Percentiles rank a stretch among this genome's conserved stretches.
These are phyloP conservation scores for Puntigrus tetrazona DNA, from an alignment of 2,113 vertebrate species.

Conservation along the genomic window DNA sequence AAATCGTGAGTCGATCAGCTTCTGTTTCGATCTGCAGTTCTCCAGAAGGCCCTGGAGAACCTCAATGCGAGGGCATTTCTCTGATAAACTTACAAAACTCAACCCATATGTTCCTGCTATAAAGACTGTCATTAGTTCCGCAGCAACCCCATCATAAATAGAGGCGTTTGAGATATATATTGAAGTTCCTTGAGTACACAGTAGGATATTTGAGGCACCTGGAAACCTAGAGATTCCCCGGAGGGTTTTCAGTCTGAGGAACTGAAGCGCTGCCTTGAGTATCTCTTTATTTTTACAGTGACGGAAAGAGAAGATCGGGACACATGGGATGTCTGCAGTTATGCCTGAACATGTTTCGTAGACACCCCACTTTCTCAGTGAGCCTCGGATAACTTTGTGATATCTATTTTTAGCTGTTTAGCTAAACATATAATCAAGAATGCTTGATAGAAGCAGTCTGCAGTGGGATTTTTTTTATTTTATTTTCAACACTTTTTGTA, in stretches of 20 bases:
- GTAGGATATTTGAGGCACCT: neutral
- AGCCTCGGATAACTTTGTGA: constrained; percentile 8
- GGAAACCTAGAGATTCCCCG: constrained; percentile 2
- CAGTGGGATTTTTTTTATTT: constrained; percentile 35
- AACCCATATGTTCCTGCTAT: constrained; percentile 4
- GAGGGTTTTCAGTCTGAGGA: neutral
- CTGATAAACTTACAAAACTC: neutral
- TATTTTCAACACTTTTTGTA: constrained; percentile 9
- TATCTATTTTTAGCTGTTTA: constrained; percentile 48
- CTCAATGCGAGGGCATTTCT: neutral
- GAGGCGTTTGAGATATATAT: neutral
- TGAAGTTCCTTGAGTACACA: constrained; percentile 5
- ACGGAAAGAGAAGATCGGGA: neutral
- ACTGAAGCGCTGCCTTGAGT: neutral
- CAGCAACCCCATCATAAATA: constrained; percentile 9
- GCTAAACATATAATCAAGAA: constrained; percentile 55
- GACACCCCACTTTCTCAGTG: constrained; percentile 21
- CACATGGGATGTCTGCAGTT: neutral
- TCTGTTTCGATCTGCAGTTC: neutral
- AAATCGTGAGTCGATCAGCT: neutral
- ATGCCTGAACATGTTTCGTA: constrained; percentile 6
- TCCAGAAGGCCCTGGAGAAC: neutral
- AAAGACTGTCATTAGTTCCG: neutral
- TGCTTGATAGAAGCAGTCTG: constrained; percentile 51
- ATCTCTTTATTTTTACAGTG: constrained; percentile 25